A percentile compares a stretch with the other conserved stretches of the same genome.
Evolutionary conservation across 2,888 invertebrate genomes (phyloP).

Genomic region (Nebria salina): DNA sequence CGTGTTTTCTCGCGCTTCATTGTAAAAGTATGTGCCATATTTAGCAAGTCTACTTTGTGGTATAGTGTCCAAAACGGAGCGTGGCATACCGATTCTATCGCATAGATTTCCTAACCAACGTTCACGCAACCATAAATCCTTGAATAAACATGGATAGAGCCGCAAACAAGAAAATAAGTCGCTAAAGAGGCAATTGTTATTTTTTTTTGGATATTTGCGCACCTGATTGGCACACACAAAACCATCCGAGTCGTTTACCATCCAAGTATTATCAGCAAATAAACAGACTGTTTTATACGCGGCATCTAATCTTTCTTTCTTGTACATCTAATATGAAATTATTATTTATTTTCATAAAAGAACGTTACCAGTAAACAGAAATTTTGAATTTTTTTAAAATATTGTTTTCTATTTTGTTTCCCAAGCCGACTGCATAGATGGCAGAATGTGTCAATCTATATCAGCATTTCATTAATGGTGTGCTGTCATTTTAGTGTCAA

Average conservation of each 20-base stretch:
- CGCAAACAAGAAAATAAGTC: conserved; percentile 8
- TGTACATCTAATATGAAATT: not conserved
- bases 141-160: conserved; percentile 42
- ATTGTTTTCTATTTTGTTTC: conserved; percentile 34
- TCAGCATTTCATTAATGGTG: not conserved
- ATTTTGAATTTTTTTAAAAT: conserved; percentile 34
- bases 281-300: conserved; percentile 58
- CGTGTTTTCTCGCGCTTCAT: conserved; percentile 62
- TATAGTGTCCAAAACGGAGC: conserved; percentile 71
- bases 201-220: conserved; percentile 27
- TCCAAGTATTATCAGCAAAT: conserved; percentile 58
- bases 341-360: conserved; percentile 23
- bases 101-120: conserved; percentile 53
- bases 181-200: conserved; percentile 7
- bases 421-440: conserved; percentile 32
- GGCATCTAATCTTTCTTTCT: conserved; percentile 52
- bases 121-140: conserved; percentile 56
- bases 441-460: conserved; percentile 21
- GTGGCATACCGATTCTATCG: conserved; percentile 56
- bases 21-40: conserved; percentile 65
- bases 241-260: conserved; percentile 49
- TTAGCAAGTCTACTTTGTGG: conserved; percentile 70
- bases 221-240: conserved; percentile 58
- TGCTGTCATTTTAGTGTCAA: conserved; percentile 23
- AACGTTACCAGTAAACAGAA: conserved; percentile 40